Evolutionary conservation across 2,113 vertebrate species (phyloP).

Genomic region (Spheniscus mendiculus): DNA sequence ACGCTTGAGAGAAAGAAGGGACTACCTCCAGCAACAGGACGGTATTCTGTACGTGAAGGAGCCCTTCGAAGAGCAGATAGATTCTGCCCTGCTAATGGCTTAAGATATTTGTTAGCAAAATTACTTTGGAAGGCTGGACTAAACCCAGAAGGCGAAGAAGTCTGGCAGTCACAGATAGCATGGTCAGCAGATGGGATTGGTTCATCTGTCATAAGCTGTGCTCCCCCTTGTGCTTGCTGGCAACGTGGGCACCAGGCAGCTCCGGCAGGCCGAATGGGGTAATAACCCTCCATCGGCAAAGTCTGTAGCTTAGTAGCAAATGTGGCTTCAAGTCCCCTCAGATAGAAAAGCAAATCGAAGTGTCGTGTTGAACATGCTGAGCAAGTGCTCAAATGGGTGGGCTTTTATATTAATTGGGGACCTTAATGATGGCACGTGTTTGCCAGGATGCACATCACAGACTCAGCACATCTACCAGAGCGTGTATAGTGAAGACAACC

Average conservation of each 20-base stretch:
- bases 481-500: neutral
- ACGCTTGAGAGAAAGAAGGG: neutral
- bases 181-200: neutral
- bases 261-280: neutral
- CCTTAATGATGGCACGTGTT: neutral
- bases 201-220: neutral
- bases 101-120: neutral
- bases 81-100: neutral
- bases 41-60: neutral
- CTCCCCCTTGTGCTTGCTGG: neutral
- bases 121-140: no score
- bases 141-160: neutral
- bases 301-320: neutral
- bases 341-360: neutral
- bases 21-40: neutral
- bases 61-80: neutral
- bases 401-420: neutral
- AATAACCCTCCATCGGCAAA: fast-evolving
- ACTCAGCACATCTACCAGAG: neutral
- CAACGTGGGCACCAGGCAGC: neutral
- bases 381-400: neutral
- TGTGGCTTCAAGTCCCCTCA: neutral
- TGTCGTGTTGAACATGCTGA: neutral
- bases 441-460: neutral
- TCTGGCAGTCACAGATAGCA: neutral